A percentile compares a stretch with the other conserved stretches of the same genome.
Conservation (phyloP, 2,888 invertebrate species). For the Arge pagana region DNA sequence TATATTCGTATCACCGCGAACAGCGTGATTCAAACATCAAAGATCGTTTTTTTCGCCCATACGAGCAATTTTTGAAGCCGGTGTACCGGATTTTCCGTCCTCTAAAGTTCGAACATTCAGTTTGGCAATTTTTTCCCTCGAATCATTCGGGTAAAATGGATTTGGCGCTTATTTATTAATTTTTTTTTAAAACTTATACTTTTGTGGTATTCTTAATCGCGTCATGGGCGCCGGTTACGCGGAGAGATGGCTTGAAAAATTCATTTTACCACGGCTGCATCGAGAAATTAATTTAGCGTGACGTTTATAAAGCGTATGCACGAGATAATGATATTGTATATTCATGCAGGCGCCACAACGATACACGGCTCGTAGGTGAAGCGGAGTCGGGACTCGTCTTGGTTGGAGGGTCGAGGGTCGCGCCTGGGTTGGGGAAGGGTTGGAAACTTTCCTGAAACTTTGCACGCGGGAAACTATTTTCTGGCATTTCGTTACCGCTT, state of each 20-base stretch:
- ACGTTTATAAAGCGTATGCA: not conserved
- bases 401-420: constrained; percentile 10
- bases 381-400: constrained; percentile 16
- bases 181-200: no score
- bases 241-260: not conserved
- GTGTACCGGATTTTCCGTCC: no score
- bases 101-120: no score
- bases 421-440: no score
- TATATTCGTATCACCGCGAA: no score
- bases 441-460: constrained; percentile 8
- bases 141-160: no score
- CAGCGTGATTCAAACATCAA: no score
- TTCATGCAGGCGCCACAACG: constrained; percentile 1
- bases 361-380: constrained; percentile 31
- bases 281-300: constrained; percentile 2
- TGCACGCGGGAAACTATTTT: constrained; percentile 2
- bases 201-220: no score
- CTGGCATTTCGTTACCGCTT: constrained; percentile 4
- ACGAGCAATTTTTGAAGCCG: no score
- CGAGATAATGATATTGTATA: constrained; percentile 3
- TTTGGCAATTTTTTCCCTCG: no score
- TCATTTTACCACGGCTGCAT: constrained; percentile 1
- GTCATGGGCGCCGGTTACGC: constrained; percentile 2
- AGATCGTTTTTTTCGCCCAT: no score
- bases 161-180: no score